These are phyloP conservation scores for Drosophila aff. DNA, from an alignment of 1,140 invertebrate species.

Conservation along the genomic window DNA sequence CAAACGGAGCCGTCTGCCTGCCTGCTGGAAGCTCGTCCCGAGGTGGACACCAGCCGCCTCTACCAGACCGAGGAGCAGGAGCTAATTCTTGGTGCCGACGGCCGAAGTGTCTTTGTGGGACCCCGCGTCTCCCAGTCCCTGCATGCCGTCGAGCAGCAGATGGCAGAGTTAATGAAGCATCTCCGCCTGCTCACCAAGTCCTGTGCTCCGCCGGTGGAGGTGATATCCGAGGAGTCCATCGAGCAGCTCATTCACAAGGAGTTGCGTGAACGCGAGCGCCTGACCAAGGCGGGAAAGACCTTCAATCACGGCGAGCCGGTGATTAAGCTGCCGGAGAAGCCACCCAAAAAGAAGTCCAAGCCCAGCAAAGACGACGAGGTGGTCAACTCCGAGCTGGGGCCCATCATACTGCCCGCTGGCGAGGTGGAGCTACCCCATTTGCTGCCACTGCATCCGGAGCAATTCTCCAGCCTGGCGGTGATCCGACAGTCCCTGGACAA, in stretches of 20 bases:
- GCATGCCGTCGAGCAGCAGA: conserved; percentile 37
- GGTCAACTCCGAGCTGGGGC: conserved; percentile 25
- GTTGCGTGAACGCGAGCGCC: conserved; percentile 43
- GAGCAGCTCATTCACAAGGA: conserved; percentile 44
- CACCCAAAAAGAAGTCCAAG: neutral
- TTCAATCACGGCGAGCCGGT: conserved; percentile 3
- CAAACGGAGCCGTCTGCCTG: conserved; percentile 44
- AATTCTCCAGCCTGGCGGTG: conserved; percentile 46
- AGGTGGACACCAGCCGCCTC: conserved; percentile 31
- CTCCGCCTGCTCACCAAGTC: conserved; percentile 37
- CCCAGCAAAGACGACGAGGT: conserved; percentile 1
- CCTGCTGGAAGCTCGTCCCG: conserved; percentile 12
- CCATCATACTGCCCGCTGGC: conserved; percentile 42
- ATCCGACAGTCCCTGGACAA: conserved; percentile 45
- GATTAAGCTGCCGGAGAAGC: neutral
- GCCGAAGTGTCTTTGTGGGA: conserved; percentile 47
- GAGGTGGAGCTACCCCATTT: conserved; percentile 31
- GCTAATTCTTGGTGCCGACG: conserved; percentile 28
- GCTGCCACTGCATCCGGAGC: conserved; percentile 54
- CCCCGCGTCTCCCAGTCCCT: conserved; percentile 44
- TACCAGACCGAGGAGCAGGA: conserved; percentile 33
- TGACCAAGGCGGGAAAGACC: conserved; percentile 21
- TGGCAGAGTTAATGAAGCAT: conserved; percentile 33
- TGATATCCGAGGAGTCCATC: conserved; percentile 32
- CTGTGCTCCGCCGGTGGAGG: conserved; percentile 60